Evolutionary conservation across 2,797 vertebrate species (phyloP), one percentile per base, ranked within the genome.

Genomic region (Oryzias dopingdopingensis): DNA sequence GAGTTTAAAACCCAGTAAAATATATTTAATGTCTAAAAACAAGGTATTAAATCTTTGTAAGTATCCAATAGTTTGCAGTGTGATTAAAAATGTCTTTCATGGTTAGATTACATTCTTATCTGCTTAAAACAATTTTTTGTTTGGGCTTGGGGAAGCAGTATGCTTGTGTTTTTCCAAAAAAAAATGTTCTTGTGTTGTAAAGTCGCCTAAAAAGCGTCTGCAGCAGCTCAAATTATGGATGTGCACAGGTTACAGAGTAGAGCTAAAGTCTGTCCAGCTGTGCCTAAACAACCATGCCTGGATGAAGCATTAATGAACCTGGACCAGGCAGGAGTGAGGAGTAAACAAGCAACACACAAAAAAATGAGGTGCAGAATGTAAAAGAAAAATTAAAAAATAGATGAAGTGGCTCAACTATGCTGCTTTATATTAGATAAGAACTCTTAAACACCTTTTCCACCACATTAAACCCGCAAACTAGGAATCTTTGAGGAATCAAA

Each of bases 281-380:
- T 50, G 43, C 67, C 32, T 59, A 20, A 63, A 53, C 56, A 64
- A 44, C 52, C 48, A 44, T 42, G 61, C 22, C 49, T 71, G 29
- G 22, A 75, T 76, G 42, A 77, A 82, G 76, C 74, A 74, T 80
- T 67, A 61, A 80, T 74, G 76, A 75, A 54, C 51, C 57, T 10
- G 4, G 52, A 15, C 42, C 15, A 1, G 18, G n/a, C 56, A 51
- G 20, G 42, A 59, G 40, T 46, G 26, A 53, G 45, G 56, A 40
- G 56, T 43, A 65, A 80, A 72, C 52, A 76, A 68, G 12, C 23
- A 52, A 62, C 65, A 56, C 14, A n/a, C 43, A 45, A 45, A 41
- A 41, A 37, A 40, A 26, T 37, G 17, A 44, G 5, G 14, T 47
- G 15, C 18, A 17, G 61, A 55, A 59, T 71, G 41, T 5, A 20